These are phyloP conservation scores for Aleiodes alternator DNA, from an alignment of 2,888 invertebrate species.

Conservation along the genomic window DNA sequence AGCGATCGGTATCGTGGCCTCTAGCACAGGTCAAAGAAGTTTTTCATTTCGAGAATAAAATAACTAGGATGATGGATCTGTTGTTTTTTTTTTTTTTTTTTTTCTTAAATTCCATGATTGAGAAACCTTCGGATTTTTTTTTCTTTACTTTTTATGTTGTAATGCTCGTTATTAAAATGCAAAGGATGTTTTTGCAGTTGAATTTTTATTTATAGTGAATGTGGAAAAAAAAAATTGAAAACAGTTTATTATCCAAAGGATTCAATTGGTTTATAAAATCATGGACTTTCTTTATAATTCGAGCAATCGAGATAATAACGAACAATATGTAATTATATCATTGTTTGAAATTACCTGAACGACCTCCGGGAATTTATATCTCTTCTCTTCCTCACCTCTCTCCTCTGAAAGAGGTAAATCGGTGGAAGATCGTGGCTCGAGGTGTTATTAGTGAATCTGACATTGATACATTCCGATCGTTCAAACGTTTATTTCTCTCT, in stretches of 20 bases:
- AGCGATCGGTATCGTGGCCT: slow-evolving; percentile 28
- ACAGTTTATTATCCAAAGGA: neutral
- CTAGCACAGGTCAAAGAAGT: slow-evolving; percentile 9
- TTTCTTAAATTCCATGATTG: neutral
- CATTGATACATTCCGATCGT: slow-evolving; percentile 68
- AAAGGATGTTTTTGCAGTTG: no score
- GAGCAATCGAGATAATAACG: slow-evolving; percentile 70
- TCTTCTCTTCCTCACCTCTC: slow-evolving; percentile 47
- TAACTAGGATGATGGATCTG: slow-evolving; percentile 37
- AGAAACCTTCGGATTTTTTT: slow-evolving; percentile 4
- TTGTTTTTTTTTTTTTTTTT: slow-evolving; percentile 13
- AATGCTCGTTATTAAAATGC: slow-evolving; percentile 8
- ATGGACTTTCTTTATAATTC: slow-evolving; percentile 63
- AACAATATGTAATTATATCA: slow-evolving; percentile 72
- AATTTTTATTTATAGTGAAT: neutral
- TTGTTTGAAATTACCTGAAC: slow-evolving; percentile 70
- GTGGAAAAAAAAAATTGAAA: neutral
- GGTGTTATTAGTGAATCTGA: slow-evolving; percentile 69
- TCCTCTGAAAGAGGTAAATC: neutral
- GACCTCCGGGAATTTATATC: slow-evolving; percentile 55
- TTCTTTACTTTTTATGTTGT: neutral
- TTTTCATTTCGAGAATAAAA: slow-evolving; percentile 21
- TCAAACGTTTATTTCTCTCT: no score
- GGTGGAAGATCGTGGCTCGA: slow-evolving; percentile 41
- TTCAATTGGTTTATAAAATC: neutral